Evolutionary conservation across 1,140 invertebrate genomes (phyloP).

Genomic region (Anoplolepis gracilipes): DNA sequence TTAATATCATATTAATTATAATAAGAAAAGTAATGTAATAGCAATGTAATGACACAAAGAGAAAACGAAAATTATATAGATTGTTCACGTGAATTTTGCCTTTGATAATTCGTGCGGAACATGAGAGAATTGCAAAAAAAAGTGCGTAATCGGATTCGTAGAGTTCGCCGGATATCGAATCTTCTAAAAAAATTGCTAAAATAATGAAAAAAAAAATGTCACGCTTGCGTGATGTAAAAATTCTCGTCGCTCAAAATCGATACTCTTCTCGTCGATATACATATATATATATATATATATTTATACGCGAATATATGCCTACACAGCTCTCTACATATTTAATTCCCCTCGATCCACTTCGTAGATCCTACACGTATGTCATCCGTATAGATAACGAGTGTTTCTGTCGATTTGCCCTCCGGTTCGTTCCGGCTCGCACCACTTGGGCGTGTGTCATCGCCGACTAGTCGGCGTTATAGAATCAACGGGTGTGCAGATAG

Average conservation of each 20-base stretch:
- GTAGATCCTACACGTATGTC: background rate
- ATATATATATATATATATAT: too few species aligned
- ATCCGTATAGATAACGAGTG: background rate
- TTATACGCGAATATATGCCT: constrained; percentile 4
- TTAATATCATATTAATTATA: too few species aligned
- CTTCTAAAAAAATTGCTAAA: background rate
- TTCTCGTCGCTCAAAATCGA: background rate
- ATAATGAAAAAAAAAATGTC: background rate
- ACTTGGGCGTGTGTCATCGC: constrained; percentile 11
- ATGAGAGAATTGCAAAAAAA: background rate
- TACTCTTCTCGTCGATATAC: background rate
- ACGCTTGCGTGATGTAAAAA: background rate
- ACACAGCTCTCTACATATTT: constrained; percentile 35
- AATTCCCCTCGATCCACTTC: constrained; percentile 22
- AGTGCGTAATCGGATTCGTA: background rate
- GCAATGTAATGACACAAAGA: background rate
- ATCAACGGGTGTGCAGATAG: constrained; percentile 49
- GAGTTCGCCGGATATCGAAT: background rate
- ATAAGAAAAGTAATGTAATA: too few species aligned
- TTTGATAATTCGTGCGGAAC: background rate
- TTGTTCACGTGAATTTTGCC: background rate
- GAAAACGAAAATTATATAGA: background rate
- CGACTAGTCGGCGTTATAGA: background rate
- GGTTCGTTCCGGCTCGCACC: background rate
- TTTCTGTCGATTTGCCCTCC: constrained; percentile 38